phyloP scores from a whole-genome alignment of 1,140 invertebrate species.

The Tribolium madens region DNA sequence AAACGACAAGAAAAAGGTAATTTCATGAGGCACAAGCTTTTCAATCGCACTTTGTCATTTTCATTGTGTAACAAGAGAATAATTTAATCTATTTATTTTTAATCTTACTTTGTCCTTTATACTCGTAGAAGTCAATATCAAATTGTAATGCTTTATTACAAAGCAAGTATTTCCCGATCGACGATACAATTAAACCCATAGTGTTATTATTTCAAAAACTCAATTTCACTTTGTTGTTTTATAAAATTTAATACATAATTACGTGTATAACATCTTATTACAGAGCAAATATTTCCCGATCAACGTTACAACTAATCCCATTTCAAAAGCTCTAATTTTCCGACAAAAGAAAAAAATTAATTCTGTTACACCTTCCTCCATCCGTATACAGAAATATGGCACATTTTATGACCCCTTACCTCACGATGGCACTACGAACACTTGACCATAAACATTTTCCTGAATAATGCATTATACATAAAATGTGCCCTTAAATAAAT shows the following conservation, averaged over 20 bases:
- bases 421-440: background rate
- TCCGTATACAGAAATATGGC: background rate
- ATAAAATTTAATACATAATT: too few species aligned
- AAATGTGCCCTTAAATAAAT: conserved; percentile 9
- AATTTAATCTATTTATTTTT: background rate
- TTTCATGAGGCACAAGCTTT: background rate
- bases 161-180: background rate
- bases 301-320: too few species aligned
- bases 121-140: too few species aligned
- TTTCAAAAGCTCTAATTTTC: too few species aligned
- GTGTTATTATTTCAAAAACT: too few species aligned
- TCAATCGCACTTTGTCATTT: background rate
- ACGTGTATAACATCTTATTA: too few species aligned
- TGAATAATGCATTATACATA: conserved; percentile 12
- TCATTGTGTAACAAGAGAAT: background rate
- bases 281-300: too few species aligned
- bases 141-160: background rate
- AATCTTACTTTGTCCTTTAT: background rate
- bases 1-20: background rate
- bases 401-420: background rate
- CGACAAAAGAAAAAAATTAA: too few species aligned
- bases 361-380: too few species aligned
- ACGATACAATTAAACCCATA: too few species aligned
- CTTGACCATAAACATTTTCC: background rate
- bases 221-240: too few species aligned